Base-by-base conservation (phyloP, 2,113 vertebrate genomes). In the Diglossa brunneiventris region DNA sequence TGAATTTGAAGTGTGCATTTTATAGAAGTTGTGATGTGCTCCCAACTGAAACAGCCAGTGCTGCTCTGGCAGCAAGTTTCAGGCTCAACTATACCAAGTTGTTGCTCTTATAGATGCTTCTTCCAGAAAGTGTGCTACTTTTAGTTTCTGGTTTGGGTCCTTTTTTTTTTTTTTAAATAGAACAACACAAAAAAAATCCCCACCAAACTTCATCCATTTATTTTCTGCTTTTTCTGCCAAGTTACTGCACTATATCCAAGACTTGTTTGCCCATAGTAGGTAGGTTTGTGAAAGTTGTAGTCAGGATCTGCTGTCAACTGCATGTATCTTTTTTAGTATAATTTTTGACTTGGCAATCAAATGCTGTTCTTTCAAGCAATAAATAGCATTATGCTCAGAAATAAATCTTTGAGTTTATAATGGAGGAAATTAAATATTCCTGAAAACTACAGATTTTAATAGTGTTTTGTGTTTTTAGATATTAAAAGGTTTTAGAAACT, bases 261-360 rank as follows among this genome's bases (percentile, higher is more conserved):
- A 58, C n/a, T 27, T 83, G 35, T 31, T 37, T 88, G 79, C 70
- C 82, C 39, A 14, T 53, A 78, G 42, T 92, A 59, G 77, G 50
- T 86, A 72, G 91, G 23, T 77, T 74, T 92, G 41, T 88, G 83
- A 94, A 90, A 30, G 83, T 62, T 95, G 70, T 46, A 83, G 63
- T 85, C 50, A 77, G 77, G 50, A 92, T 90, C 39, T 93, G 82
- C 88, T 94, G 78, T 93, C 90, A 89, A 28, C 41, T 90, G 68
- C 5, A 4, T 84, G 16, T 62, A 14, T 94, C 42, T 84, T 77
- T 80, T 73, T 94, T 42, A 47, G 79, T 63, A 14, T 24, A 22
- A 13, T 59, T 91, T 91, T 84, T 92, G 67, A 78, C 69, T 84
- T 89, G 90, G 56, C 62, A 92, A 72, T 84, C 89, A 84, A 92